phyloP scores from a whole-genome alignment of 2,113 vertebrate genomes.

The Pampusana beccarii region DNA sequence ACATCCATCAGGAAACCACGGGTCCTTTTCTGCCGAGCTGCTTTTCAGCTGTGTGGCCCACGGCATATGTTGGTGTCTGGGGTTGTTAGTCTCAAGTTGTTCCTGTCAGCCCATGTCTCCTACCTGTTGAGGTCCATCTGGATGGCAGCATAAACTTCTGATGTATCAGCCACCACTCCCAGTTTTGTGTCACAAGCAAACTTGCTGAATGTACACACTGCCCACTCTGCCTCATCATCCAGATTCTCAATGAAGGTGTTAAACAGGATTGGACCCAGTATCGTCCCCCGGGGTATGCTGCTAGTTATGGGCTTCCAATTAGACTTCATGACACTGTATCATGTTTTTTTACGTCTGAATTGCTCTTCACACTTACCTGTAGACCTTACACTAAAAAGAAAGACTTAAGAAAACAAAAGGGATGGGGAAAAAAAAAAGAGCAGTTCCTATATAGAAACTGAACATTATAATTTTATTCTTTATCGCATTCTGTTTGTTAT shows the following conservation, averaged over 20 bases:
- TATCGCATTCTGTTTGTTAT: neutral
- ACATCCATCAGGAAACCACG: no score
- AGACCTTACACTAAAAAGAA: neutral
- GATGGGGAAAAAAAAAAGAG: neutral
- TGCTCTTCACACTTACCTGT: neutral
- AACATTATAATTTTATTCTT: neutral
- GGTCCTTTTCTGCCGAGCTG: neutral
- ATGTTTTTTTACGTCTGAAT: neutral
- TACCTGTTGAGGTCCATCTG: neutral
- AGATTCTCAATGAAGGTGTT: neutral
- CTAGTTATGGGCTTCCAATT: neutral
- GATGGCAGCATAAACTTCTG: neutral
- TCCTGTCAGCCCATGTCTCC: neutral
- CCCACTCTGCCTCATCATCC: neutral
- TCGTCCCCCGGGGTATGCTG: neutral
- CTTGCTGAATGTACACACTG: neutral
- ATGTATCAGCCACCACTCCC: neutral
- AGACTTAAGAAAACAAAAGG: neutral
- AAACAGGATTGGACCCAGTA: neutral
- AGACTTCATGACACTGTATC: neutral
- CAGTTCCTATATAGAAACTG: neutral
- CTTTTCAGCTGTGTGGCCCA: neutral
- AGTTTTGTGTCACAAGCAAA: neutral
- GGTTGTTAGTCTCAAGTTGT: neutral
- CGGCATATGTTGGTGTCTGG: neutral